Evolutionary conservation across 2,113 vertebrate genomes (phyloP), one percentile per base, ranked within the genome.

Genomic region (Potamarius usumacintae): DNA sequence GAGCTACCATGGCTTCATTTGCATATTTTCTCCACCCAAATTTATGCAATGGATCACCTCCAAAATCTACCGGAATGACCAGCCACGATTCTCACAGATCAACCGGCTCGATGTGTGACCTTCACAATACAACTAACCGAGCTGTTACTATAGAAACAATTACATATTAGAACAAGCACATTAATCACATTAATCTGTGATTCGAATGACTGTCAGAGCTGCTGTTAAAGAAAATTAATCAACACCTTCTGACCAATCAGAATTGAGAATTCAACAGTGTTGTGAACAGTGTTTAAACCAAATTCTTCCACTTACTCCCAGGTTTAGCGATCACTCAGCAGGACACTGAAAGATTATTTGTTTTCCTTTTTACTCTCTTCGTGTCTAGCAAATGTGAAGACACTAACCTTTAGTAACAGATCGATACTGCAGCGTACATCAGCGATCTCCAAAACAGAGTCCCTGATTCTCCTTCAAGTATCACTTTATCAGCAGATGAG

Each of bases 351-450:
- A 27, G 76, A 58, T 76, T 79, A 85, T 84, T 84, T 72, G 67
- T 84, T 90, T 88, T 84, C 67, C 71, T 89, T 84, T 86, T 83
- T 71, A 67, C 42, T 84, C 77, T 50, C 52, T 78, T 76, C 42
- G 76, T 84, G 30, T 74, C 60, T 77, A 67, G 83, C 57, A 86
- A 78, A 85, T 71, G 72, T 58, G 81, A 67, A 79, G 81, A 53
- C 27, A 48, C 50, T 82, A 86, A 42, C 58, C 88, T 88, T 90
- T 88, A 84, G 63, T 84, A 90, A 85, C 65, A 60, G 88, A 90
- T 88, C 87, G 76, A 90, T 88, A 81, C 30, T 48, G 53, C 27
- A n/a, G 62, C 72, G 48, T 83, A 57, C 82, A 50, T 57, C 80
- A 27, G 14, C 82, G 57, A 87, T 85, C 82, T 87, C 63, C 60